Percentiles rank a stretch among this genome's conserved stretches.
Conservation (phyloP, 2,113 vertebrate species). For the Corydoras sp. region DNA sequence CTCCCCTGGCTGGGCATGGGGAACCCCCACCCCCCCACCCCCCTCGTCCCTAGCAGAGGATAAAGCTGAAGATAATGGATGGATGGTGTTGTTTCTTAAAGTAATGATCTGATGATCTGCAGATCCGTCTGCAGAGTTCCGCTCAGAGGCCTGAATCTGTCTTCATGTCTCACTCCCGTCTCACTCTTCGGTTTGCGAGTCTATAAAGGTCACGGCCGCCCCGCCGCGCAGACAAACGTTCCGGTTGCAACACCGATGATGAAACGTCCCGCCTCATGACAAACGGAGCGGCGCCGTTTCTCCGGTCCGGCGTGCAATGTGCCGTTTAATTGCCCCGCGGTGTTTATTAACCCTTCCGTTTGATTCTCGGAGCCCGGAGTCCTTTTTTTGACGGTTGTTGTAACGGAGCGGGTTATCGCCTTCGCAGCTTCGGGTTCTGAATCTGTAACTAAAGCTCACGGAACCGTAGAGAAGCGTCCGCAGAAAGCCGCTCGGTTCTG, state of each 20-base stretch:
- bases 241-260: conserved; percentile 9
- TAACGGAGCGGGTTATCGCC: neutral
- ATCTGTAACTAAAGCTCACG: no score
- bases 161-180: no score
- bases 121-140: no score
- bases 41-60: no score
- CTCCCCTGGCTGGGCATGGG: no score
- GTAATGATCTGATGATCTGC: no score
- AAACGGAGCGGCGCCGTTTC: neutral
- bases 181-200: neutral
- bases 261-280: conserved; percentile 22
- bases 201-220: conserved; percentile 40
- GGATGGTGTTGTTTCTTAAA: no score
- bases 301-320: conserved; percentile 8
- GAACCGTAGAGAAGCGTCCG: no score
- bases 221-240: conserved; percentile 8
- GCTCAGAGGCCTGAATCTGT: no score
- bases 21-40: no score
- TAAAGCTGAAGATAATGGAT: no score
- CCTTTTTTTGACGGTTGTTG: conserved; percentile 9
- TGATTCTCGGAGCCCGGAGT: conserved; percentile 1
- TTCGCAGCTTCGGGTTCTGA: neutral
- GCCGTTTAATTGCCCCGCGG: conserved; percentile 15
- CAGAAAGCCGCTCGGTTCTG: no score
- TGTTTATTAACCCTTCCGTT: conserved; percentile 7